A percentile compares a stretch with the other conserved stretches of the same genome.
These are phyloP conservation scores for Gnatocerus cornutus DNA, from an alignment of 2,888 invertebrate species.

Conservation along the genomic window DNA sequence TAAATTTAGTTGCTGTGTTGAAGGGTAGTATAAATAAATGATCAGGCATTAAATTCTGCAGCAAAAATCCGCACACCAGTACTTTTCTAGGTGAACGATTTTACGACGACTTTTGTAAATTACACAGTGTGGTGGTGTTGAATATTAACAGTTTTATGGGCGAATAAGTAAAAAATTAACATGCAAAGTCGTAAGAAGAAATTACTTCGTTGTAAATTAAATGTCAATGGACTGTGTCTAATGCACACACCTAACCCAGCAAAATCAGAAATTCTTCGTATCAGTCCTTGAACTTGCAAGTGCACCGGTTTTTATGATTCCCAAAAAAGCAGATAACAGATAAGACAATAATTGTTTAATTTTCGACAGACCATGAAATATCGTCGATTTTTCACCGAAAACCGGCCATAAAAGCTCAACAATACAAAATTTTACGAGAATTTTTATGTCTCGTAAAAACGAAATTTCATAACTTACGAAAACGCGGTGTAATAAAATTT, in stretches of 20 bases:
- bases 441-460: conserved; percentile 52
- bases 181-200: conserved; percentile 18
- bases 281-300: conserved; percentile 23
- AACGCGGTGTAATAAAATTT: conserved; percentile 33
- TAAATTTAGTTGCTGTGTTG: too few species aligned
- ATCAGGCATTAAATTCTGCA: too few species aligned
- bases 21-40: too few species aligned
- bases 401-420: conserved; percentile 34
- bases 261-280: conserved; percentile 3
- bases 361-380: conserved; percentile 30
- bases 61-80: neutral
- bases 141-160: conserved; percentile 20
- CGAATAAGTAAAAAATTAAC: conserved; percentile 22
- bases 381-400: conserved; percentile 24
- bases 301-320: conserved; percentile 31
- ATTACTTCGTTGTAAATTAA: conserved; percentile 23
- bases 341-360: conserved; percentile 29
- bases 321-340: conserved; percentile 16
- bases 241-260: conserved; percentile 8
- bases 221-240: conserved; percentile 26
- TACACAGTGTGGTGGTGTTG: conserved; percentile 13
- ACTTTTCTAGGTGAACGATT: conserved; percentile 6
- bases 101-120: conserved; percentile 8
- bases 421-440: conserved; percentile 50
- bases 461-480: conserved; percentile 43